A percentile compares a stretch with the other conserved stretches of the same genome.
Evolutionary conservation across 2,888 invertebrate genomes (phyloP).

Genomic region (Cheilosia soror): DNA sequence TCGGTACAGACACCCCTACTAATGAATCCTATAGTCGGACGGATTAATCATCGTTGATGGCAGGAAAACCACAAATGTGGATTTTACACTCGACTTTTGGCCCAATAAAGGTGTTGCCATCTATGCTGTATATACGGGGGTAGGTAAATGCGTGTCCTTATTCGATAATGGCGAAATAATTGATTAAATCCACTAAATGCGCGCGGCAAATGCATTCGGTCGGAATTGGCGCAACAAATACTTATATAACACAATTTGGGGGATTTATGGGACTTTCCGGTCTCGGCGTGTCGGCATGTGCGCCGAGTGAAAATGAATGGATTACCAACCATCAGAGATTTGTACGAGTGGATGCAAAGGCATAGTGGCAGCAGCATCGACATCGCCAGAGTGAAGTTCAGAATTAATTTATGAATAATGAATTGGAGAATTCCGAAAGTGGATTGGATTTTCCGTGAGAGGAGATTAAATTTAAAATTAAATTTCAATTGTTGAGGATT

Average conservation of each 20-base stretch:
- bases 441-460: slow-evolving; percentile 53
- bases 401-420: slow-evolving; percentile 71
- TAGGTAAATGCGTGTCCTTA: slow-evolving; percentile 27
- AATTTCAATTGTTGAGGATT: slow-evolving; percentile 64
- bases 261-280: slow-evolving; percentile 61
- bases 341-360: slow-evolving; percentile 28
- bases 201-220: slow-evolving; percentile 27
- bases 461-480: slow-evolving; percentile 66
- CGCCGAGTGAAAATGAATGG: slow-evolving; percentile 38
- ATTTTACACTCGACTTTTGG: slow-evolving; percentile 65
- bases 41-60: slow-evolving; percentile 65
- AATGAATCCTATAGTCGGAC: slow-evolving; percentile 39
- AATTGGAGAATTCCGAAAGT: slow-evolving; percentile 57
- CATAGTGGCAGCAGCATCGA: not conserved
- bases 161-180: slow-evolving; percentile 71
- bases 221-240: slow-evolving; percentile 55
- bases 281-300: slow-evolving; percentile 3
- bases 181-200: slow-evolving; percentile 71
- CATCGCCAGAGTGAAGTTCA: slow-evolving; percentile 22
- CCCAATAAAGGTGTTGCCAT: slow-evolving; percentile 31
- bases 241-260: slow-evolving; percentile 58
- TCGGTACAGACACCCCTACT: slow-evolving; percentile 6
- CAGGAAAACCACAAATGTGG: slow-evolving; percentile 50
- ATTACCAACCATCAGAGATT: slow-evolving; percentile 58
- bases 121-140: slow-evolving; percentile 7